Percentiles rank a stretch among this genome's conserved stretches.
phyloP scores from a whole-genome alignment of 2,888 invertebrate genomes.

The Chalcosyrphus nemorum region DNA sequence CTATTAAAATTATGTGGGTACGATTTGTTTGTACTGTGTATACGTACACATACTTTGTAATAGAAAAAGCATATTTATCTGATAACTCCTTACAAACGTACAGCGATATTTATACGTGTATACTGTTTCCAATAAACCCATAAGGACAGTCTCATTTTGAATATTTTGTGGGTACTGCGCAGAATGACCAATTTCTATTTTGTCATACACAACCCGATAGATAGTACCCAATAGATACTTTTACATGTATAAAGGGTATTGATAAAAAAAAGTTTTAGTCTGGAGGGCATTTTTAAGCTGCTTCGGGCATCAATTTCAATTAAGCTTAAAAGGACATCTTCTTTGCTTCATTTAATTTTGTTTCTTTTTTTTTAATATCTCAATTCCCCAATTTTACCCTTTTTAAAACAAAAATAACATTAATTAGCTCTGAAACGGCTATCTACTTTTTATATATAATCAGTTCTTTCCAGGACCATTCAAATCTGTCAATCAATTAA shows the following conservation, averaged over 20 bases:
- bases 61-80: too few relatives aligned
- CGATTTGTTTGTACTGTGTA: too few relatives aligned
- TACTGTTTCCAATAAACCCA: too few relatives aligned
- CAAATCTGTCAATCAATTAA: constrained; percentile 70
- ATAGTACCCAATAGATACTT: not conserved
- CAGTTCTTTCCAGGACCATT: constrained; percentile 23
- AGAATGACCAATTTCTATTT: not conserved
- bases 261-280: not conserved
- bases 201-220: not conserved
- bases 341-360: not conserved
- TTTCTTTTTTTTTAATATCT: not conserved
- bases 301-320: constrained; percentile 63
- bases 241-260: not conserved
- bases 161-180: too few relatives aligned
- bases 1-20: too few relatives aligned
- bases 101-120: too few relatives aligned
- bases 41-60: too few relatives aligned
- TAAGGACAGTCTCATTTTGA: too few relatives aligned
- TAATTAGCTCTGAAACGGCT: constrained; percentile 43
- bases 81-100: too few relatives aligned
- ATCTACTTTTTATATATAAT: constrained; percentile 37
- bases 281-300: constrained; percentile 14
- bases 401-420: constrained; percentile 49
- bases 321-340: constrained; percentile 36
- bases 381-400: constrained; percentile 38